phyloP scores from a whole-genome alignment of 2,113 vertebrate species.

The Leucoraja erinaceus region DNA sequence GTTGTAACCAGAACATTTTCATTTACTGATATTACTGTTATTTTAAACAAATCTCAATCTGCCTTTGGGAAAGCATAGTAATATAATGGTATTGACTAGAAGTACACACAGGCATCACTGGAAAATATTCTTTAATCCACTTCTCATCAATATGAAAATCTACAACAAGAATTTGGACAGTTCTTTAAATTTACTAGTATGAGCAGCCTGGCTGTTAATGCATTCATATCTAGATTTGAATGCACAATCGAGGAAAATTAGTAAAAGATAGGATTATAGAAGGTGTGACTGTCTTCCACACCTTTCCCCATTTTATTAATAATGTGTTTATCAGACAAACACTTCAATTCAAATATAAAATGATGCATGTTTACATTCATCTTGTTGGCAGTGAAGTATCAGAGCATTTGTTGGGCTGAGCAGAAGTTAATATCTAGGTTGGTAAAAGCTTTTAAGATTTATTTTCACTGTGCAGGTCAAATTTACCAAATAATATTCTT shows the following conservation, averaged over 20 bases:
- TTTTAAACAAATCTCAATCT: conserved; percentile 39
- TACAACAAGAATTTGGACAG: conserved; percentile 55
- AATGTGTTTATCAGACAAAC: conserved; percentile 23
- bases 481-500: background rate
- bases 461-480: background rate
- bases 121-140: conserved; percentile 49
- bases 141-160: conserved; percentile 55
- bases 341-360: background rate
- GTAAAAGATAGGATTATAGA: background rate
- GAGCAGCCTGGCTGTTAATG: conserved; percentile 48
- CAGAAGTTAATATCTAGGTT: background rate
- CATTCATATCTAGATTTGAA: background rate
- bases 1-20: background rate
- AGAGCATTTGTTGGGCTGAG: background rate
- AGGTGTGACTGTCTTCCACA: background rate
- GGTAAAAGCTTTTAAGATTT: background rate
- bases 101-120: conserved; percentile 63
- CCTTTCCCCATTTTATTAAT: background rate
- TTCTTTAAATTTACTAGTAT: conserved; percentile 55
- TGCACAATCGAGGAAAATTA: background rate
- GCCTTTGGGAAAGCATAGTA: conserved; percentile 52
- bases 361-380: background rate
- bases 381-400: background rate
- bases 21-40: background rate
- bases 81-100: conserved; percentile 60